These are phyloP conservation scores for Leptobrachium ailaonicum DNA, from an alignment of 2,113 vertebrate genomes.

Conservation along the genomic window DNA sequence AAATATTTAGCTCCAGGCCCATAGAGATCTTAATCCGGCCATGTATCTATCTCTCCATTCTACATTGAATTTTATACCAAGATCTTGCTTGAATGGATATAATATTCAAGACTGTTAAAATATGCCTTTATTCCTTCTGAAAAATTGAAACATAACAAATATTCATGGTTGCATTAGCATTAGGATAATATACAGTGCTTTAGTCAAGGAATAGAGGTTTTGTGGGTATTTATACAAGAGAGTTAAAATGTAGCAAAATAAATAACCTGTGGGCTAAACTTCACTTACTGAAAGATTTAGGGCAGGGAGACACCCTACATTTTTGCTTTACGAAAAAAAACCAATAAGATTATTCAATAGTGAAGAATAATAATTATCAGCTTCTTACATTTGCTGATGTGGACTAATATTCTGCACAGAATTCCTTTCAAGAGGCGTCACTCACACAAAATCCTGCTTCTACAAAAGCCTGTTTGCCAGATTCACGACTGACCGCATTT, in stretches of 20 bases:
- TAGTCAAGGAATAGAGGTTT: background rate
- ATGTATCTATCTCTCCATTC: no score
- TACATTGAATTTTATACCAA: no score
- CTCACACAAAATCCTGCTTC: slow-evolving; percentile 49
- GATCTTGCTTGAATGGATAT: no score
- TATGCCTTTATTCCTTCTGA: background rate
- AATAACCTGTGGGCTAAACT: slow-evolving; percentile 11
- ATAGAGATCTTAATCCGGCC: no score
- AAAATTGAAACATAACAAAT: background rate
- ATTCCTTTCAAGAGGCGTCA: slow-evolving; percentile 46
- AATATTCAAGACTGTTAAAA: no score
- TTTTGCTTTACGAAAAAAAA: slow-evolving; percentile 32
- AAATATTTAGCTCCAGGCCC: no score
- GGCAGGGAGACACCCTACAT: background rate
- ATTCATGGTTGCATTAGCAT: background rate
- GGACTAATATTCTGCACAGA: slow-evolving; percentile 37
- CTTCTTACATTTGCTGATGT: slow-evolving; percentile 29
- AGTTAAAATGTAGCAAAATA: slow-evolving; percentile 23
- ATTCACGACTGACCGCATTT: slow-evolving; percentile 62
- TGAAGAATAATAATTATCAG: slow-evolving; percentile 30
- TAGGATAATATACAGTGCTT: background rate
- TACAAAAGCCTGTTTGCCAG: slow-evolving; percentile 58
- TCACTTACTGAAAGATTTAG: background rate
- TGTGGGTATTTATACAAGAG: background rate
- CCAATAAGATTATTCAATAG: slow-evolving; percentile 50